Percentiles rank a stretch among this genome's conserved stretches.
Evolutionary conservation across 1,140 invertebrate species (phyloP).

Genomic region (Polypedilum pembai): DNA sequence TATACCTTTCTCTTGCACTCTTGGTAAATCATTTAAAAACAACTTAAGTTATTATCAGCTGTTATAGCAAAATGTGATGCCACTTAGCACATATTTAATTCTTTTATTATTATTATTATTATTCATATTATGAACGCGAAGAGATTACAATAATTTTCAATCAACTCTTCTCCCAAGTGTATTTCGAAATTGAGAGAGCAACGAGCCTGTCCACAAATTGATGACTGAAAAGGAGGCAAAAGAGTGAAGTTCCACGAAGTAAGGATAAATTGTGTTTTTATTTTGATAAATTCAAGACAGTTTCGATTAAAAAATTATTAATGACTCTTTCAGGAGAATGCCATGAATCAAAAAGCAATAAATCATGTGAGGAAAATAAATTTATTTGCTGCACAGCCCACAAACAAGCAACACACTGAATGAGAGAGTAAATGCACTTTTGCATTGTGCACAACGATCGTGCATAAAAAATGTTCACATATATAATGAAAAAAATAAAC

Average conservation of each 20-base stretch:
- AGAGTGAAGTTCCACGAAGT: too few species aligned
- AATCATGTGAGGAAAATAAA: slow-evolving; percentile 1
- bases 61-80: background rate
- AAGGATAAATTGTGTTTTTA: background rate
- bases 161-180: background rate
- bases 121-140: background rate
- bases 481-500: background rate
- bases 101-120: slow-evolving; percentile 23
- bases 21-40: background rate
- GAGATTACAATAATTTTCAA: slow-evolving; percentile 22
- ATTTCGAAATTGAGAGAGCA: background rate
- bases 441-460: background rate
- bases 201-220: too few species aligned
- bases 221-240: background rate
- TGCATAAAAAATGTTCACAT: background rate
- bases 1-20: background rate
- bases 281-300: slow-evolving; percentile 11
- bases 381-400: background rate
- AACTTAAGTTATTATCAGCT: background rate
- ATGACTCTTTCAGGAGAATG: slow-evolving; percentile 12
- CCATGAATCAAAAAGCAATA: slow-evolving; percentile 9
- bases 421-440: background rate
- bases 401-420: background rate
- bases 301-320: slow-evolving; percentile 15
- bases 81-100: slow-evolving; percentile 25